Conservation (phyloP, 2,888 invertebrate genomes). For the Thereva unica region DNA sequence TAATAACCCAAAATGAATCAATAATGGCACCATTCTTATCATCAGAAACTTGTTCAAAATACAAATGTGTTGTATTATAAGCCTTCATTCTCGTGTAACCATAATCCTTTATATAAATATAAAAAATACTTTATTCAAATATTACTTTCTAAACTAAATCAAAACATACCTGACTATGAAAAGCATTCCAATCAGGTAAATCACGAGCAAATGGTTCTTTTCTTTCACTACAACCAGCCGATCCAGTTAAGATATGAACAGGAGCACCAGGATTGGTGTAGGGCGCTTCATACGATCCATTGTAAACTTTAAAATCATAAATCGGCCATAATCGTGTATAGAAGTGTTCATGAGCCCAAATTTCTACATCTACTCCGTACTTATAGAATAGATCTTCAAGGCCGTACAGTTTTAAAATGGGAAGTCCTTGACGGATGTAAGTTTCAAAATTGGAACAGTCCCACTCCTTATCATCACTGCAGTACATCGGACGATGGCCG, state of each 20-base stretch:
- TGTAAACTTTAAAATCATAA: conserved; percentile 77
- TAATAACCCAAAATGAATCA: conserved; percentile 70
- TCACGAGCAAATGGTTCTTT: no score
- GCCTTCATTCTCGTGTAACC: conserved; percentile 86
- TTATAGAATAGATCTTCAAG: conserved; percentile 85
- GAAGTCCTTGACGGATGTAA: conserved; percentile 68
- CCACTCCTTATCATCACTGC: conserved; percentile 78
- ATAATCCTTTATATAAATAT: conserved; percentile 67
- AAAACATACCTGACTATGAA: not conserved
- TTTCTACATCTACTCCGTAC: conserved; percentile 87
- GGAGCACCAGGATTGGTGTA: conserved; percentile 75
- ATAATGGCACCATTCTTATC: conserved; percentile 70
- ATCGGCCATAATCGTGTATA: conserved; percentile 96
- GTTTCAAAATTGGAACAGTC: conserved; percentile 75
- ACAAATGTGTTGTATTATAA: conserved; percentile 80
- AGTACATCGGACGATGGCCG: conserved; percentile 91
- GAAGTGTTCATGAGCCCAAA: conserved; percentile 98
- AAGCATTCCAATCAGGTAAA: not conserved
- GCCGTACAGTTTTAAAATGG: conserved; percentile 67
- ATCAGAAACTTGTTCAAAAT: conserved; percentile 85
- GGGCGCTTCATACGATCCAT: conserved; percentile 62
- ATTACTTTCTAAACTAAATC: not conserved
- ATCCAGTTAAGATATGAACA: conserved; percentile 88
- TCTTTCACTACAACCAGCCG: conserved; percentile 84
- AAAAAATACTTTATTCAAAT: not conserved